phyloP scores from a whole-genome alignment of 1,140 invertebrate species.

The Lerema accius region DNA sequence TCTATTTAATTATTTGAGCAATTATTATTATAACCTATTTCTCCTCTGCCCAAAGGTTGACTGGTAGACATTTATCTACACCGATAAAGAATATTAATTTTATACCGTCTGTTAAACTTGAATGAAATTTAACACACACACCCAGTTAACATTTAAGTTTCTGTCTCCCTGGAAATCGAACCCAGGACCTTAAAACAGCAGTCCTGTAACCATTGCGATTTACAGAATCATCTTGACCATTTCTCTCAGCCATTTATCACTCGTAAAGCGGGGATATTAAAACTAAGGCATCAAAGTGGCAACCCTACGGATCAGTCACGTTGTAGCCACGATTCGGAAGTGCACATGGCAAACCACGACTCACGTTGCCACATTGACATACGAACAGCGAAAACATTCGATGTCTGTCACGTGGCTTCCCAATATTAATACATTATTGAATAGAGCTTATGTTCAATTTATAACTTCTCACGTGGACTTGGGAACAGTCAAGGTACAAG shows the following conservation, averaged over 20 bases:
- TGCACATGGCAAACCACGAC: slow-evolving; percentile 57
- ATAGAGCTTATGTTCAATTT: slow-evolving; percentile 22
- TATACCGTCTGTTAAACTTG: too few species aligned
- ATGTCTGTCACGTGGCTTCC: slow-evolving; percentile 12
- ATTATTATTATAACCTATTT: too few species aligned
- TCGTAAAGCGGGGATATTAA: background rate
- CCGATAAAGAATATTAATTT: too few species aligned
- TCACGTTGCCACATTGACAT: slow-evolving; percentile 49
- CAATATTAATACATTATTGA: slow-evolving; percentile 29
- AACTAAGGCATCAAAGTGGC: background rate
- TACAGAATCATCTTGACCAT: too few species aligned
- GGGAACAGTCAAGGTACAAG: background rate
- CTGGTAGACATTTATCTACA: too few species aligned
- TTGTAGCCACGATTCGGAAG: slow-evolving; percentile 51
- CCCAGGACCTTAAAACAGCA: too few species aligned
- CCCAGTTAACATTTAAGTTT: too few species aligned
- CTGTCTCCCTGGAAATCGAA: too few species aligned
- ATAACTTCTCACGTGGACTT: slow-evolving; percentile 18
- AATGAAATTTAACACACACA: too few species aligned
- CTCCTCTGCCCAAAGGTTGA: too few species aligned
- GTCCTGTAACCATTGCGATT: too few species aligned
- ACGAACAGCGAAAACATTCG: slow-evolving; percentile 14
- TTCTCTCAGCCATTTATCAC: background rate
- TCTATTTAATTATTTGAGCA: too few species aligned
- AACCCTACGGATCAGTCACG: slow-evolving; percentile 48